These are phyloP conservation scores for Noturus placidus DNA, from an alignment of 2,113 vertebrate genomes.

Conservation along the genomic window DNA sequence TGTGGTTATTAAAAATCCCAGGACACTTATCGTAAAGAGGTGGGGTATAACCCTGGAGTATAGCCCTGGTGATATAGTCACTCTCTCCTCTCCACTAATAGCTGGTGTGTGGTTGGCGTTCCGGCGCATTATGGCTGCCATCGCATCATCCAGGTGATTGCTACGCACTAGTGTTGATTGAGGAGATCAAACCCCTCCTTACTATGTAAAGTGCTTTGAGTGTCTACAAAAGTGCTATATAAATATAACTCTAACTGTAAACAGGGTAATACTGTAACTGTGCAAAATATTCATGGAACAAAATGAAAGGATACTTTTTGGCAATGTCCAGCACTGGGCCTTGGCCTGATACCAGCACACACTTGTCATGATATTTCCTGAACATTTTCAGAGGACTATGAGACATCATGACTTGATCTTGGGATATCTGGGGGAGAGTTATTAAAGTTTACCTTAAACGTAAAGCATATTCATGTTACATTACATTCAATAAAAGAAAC, in stretches of 20 bases:
- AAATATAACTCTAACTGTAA: neutral
- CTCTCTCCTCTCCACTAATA: too few species aligned
- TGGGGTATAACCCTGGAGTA: too few species aligned
- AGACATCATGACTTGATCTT: slow-evolving; percentile 86
- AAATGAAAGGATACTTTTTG: slow-evolving; percentile 79
- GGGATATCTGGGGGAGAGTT: slow-evolving; percentile 71
- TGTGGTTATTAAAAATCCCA: too few species aligned
- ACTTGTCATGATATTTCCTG: slow-evolving; percentile 81
- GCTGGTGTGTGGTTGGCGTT: too few species aligned
- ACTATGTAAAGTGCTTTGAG: too few species aligned
- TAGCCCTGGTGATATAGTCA: too few species aligned
- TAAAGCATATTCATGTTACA: neutral
- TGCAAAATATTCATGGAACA: neutral
- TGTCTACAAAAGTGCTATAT: too few species aligned
- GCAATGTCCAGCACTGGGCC: slow-evolving; percentile 84
- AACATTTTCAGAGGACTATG: slow-evolving; percentile 85
- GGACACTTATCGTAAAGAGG: too few species aligned
- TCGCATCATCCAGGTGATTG: too few species aligned
- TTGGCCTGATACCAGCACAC: slow-evolving; percentile 85
- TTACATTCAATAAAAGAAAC: neutral
- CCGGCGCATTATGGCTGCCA: too few species aligned
- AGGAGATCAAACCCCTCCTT: too few species aligned
- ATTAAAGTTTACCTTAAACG: neutral
- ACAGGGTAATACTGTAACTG: neutral
- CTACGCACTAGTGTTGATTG: too few species aligned